Evolutionary conservation across 2,113 vertebrate species (phyloP), one percentile per base, ranked within the genome.

Genomic region (Chaetops frenatus): DNA sequence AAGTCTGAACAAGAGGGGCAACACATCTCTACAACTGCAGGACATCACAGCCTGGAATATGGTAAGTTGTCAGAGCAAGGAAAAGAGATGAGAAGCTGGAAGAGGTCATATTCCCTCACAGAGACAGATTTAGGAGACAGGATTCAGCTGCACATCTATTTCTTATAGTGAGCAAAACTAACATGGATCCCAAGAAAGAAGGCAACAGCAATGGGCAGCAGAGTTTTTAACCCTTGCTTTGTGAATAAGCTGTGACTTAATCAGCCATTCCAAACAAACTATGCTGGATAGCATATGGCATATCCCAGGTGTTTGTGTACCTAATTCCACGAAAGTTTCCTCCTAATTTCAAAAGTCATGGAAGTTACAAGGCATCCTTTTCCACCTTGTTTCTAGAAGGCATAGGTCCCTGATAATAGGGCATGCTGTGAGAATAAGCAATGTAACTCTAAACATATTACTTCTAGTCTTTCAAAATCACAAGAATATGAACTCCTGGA

Each of bases 391-490:
- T 80, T 92, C 58, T 77, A 69, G 74, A 72, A 77, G 76, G 60
- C 40, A 29, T 5, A 54, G 31, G 27, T 24, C 50, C 38, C 80
- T 86, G 69, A 78, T 83, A 91, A 88, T 24, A 81, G 17, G 22
- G 27, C 50, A 31, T 18, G 20, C 80, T 54, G 71, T 78, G 60
- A 40, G 70, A 44, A 92, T 88, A 67, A 25, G 44, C 64, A 67
- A 23, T 51, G 12, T 48, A 74, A 60, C 45, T 84, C 72, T 72
- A 81, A 62, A 74, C 14, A 4, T 54, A 74, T 60, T 92, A 54
- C 60, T 86, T 56, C 16, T 47, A 94, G 60, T 60, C 25, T 91
- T 91, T 86, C 60, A 73, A 67, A 91, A 28, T 78, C 64, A 36
- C 27, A 51, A 40, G 76, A 64, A 86, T 78, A 83, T 44, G 58